Base-by-base conservation (phyloP, 2,888 invertebrate species). In the Eucriotettix oculatus region DNA sequence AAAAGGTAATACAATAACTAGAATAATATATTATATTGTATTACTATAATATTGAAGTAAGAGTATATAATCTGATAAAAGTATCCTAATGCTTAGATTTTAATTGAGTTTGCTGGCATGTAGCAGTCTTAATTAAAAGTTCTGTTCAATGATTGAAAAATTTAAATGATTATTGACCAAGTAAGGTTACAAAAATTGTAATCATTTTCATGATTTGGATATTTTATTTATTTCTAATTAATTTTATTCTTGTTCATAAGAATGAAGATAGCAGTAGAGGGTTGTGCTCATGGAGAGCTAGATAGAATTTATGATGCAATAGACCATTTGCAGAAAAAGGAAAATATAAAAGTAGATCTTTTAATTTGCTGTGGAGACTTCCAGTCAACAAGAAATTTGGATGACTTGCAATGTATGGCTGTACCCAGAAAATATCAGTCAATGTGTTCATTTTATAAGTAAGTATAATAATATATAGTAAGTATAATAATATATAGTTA, bases 321-420 rank as follows among this genome's bases (percentile, higher is more conserved):
- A 59, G 76, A 80, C 66, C 77, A 81, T 63, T 76, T 93, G 62
- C 90, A 97, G 75, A 78, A 82, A 65, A 76, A 80, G 66, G 82
- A 87, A 67, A 78, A 79, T 17, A 80, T 87, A 59, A 90, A 89
- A 74, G 80, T 98, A 55, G 96, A 98, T 75, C 77, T 99, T 60
- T 75, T 99, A 43, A 83, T 99, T 62, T 97, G 98, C 69, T 99
- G 98, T 73, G 99, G 99, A 0, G 99, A 99, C 75, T 99, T 98
- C 73, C 97, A 99, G 77, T 81, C 97, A 0, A 90, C 94, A 0
- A 80, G 99, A 62, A 99, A 98, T 76, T 77, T 81, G 66, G 81
- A 82, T 56, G 99, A 99, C 73, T 75, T 99, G 48, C 76, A 82
- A 64, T 90, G 93, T 65, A 96, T 99, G 95, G 95, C 97, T 53